Conservation (phyloP, 1,140 invertebrate species). For the Polypedilum pembai region DNA sequence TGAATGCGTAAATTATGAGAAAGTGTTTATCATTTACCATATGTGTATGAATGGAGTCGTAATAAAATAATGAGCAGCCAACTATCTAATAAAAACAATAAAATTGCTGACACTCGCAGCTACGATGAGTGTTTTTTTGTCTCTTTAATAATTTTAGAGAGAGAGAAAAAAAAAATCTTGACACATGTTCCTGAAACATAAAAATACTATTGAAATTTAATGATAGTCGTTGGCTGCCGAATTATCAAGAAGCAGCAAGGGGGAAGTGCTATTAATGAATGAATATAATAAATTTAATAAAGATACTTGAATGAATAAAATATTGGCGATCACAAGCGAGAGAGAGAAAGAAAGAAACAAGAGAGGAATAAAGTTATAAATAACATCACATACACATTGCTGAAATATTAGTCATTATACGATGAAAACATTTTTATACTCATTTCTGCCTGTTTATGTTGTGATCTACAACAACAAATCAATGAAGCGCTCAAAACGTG, state of each 20-base stretch:
- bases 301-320: too few species aligned
- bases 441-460: constrained; percentile 24
- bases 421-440: constrained; percentile 23
- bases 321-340: background rate
- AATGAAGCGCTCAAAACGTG: constrained; percentile 20
- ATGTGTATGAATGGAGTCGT: background rate
- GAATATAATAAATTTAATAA: background rate
- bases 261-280: constrained; percentile 14
- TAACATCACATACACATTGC: constrained; percentile 24
- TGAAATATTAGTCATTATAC: constrained; percentile 26
- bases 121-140: background rate
- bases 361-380: constrained; percentile 24
- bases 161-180: background rate
- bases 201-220: background rate
- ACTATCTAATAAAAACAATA: constrained; percentile 10
- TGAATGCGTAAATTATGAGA: too few species aligned
- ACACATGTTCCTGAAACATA: background rate
- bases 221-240: background rate
- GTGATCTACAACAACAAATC: constrained; percentile 16
- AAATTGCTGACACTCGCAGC: background rate
- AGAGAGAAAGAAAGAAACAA: constrained; percentile 1
- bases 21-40: too few species aligned
- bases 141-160: background rate
- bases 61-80: constrained; percentile 4
- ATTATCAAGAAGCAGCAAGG: background rate